These are phyloP conservation scores for Zosterops japonicus DNA, from an alignment of 2,113 vertebrate species.

Conservation along the genomic window DNA sequence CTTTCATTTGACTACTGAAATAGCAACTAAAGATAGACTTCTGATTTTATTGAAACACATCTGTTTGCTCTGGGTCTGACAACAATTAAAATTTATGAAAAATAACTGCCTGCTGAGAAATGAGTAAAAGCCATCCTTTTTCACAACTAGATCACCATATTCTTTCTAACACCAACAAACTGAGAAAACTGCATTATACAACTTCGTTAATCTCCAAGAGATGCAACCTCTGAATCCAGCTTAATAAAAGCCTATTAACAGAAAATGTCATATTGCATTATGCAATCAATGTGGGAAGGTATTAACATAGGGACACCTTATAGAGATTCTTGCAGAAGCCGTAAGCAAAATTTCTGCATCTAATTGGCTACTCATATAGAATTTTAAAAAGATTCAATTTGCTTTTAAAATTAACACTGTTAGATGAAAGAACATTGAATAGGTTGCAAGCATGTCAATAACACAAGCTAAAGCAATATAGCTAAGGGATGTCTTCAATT, in stretches of 20 bases:
- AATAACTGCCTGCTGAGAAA: background rate
- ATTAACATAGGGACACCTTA: background rate
- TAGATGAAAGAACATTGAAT: constrained; percentile 6
- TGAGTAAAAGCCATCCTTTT: background rate
- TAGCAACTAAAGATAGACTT: background rate
- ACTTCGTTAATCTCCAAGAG: background rate
- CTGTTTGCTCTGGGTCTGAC: background rate
- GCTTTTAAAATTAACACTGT: constrained; percentile 8
- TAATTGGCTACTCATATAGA: background rate
- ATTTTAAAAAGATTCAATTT: constrained; percentile 38
- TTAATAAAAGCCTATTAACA: constrained; percentile 35
- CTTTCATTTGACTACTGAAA: background rate
- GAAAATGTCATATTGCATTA: background rate
- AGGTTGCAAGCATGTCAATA: background rate
- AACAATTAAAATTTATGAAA: background rate
- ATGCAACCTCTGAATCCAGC: background rate
- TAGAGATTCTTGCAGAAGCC: background rate
- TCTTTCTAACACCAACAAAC: background rate
- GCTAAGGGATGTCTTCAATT: background rate
- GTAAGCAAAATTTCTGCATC: background rate
- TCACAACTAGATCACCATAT: background rate
- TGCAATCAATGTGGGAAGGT: background rate
- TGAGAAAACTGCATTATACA: background rate
- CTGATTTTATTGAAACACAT: background rate
- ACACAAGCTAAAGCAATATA: background rate